These are phyloP conservation scores for Actenoides lindsayi DNA, from an alignment of 2,113 vertebrate species.

Conservation along the genomic window DNA sequence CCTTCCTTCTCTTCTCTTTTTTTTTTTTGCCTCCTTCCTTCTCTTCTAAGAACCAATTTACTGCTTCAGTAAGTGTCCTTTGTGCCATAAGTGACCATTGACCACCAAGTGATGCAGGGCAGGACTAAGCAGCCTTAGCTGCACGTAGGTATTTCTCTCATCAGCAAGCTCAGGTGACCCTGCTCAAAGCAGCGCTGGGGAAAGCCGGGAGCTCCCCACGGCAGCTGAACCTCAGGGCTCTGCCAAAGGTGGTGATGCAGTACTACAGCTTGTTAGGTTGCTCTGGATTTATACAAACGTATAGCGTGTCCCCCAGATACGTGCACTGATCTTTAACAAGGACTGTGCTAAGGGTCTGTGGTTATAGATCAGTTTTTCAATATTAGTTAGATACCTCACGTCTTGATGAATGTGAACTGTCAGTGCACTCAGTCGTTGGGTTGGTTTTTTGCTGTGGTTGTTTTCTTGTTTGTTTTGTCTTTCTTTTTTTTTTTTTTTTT, in stretches of 20 bases:
- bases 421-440: background rate
- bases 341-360: accelerated
- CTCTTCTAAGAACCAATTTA: background rate
- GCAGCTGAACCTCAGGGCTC: background rate
- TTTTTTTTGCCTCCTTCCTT: no score
- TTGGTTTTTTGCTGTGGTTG: background rate
- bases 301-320: background rate
- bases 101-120: background rate
- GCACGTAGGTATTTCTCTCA: background rate
- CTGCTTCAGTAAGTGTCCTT: background rate
- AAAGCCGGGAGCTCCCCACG: background rate
- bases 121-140: background rate
- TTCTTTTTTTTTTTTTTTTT: background rate
- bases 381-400: background rate
- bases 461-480: background rate
- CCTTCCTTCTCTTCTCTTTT: no score
- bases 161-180: no score
- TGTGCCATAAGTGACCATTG: background rate
- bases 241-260: background rate
- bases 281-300: background rate
- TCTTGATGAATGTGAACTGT: background rate
- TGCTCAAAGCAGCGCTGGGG: background rate
- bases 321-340: background rate
- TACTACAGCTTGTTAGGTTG: background rate
- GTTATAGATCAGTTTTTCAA: background rate